Evolutionary conservation across 2,888 invertebrate genomes (phyloP), one percentile per base, ranked within the genome.

Genomic region (Pheosia tremula): DNA sequence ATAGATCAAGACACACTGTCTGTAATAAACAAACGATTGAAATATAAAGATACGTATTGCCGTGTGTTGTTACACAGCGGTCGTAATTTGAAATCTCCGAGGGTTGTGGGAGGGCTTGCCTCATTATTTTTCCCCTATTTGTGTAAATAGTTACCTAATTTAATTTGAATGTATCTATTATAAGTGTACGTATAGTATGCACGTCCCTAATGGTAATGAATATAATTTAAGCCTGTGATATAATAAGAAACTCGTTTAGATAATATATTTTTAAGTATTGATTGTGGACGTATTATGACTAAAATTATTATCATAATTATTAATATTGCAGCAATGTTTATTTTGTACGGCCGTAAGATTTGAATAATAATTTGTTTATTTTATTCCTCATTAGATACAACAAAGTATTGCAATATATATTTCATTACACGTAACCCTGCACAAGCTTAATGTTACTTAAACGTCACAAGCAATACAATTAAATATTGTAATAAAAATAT

Each of bases 141-240:
- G 89, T 93, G 93, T 93, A 93, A 93, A 93, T 93, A 93, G 93
- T 93, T 92, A 90, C 88, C 88, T 89, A 90, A 90, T 92, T 92
- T 87, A 75, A 81, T 89, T 90, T 78, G 75, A 87, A 83, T 88
- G 82, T 90, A 87, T 83, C 82, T 88, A 87, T 85, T 85, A 85
- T 90, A 89, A 87, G 88, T 88, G 88, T 91, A 91, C 85, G 87
- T 90, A 91, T 91, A 89, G 88, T 86, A 91, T 90, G 91, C 93
- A 92, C 93, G 93, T 93, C 93, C 93, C 87, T 90, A 84, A 88
- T 83, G 75, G 78, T 91, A 91, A 89, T 84, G 82, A 84, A 82
- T 91, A 91, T 93, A 87, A 86, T 91, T 91, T 93, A 93, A 93
- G 93, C 92, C 93, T 93, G 93, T 93, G 93, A 93, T 93, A 93